Evolutionary conservation across 1,140 invertebrate species (phyloP), one percentile per base, ranked within the genome.

Genomic region (Brachionus plicatilis): DNA sequence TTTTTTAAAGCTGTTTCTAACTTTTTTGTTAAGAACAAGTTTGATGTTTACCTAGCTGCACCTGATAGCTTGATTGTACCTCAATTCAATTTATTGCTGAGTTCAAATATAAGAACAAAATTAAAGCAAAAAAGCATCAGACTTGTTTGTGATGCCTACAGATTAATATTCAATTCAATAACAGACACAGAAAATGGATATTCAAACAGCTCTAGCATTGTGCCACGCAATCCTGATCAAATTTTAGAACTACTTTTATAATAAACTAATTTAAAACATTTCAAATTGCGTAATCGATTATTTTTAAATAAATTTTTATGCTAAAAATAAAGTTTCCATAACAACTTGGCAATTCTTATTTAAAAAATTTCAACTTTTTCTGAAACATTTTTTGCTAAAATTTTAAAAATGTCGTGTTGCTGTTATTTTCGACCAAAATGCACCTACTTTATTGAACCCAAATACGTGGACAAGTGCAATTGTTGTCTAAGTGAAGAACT

Each of bases 71-170:
- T 53, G 3, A 56, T 83, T 14, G 24, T 56, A 5, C 29, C 24
- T 24, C 65, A 53, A 37, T 60, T 84, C 45, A 80, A 75, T 56
- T 66, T 33, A 11, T 43, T 85, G 17, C 83, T 76, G 94, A 27
- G 45, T 27, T 83, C 43, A 20, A 47, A 29, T 79, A 87, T 33
- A 90, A 93, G 95, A 86, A 92, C 92, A 47, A 90, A 91, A 20
- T 92, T 95, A 0, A 94, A 95, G 85, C 93, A 93, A 88, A 91
- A 94, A 85, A 93, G 95, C 12, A 94, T 94, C 88, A 93, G 95
- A 89, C 93, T 97, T 0, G 93, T 97, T 80, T 92, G 93, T 84
- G 93, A 94, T 45, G 95, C 96, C 86, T 98, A 97, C 88, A 93
- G 93, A 85, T 94, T 96, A 89, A 91, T 98, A 2, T 94, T 95